Percentiles rank a stretch among this genome's conserved stretches.
Evolutionary conservation across 2,797 vertebrate genomes (phyloP).

Genomic region (Lycodopsis pacificus): DNA sequence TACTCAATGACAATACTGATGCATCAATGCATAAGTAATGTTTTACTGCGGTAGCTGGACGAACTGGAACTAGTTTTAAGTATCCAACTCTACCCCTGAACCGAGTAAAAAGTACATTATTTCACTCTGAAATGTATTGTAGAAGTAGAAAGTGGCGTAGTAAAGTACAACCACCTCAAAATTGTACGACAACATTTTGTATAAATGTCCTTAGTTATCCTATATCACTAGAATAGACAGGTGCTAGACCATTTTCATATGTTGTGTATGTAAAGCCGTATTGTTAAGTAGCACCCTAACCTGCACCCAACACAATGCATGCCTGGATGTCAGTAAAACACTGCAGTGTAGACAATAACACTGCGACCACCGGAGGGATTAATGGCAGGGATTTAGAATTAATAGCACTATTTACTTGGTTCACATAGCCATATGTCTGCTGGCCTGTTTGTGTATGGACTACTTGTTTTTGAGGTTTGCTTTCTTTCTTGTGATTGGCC

Average conservation of each 20-base stretch:
- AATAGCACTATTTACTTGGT: slow-evolving; percentile 68
- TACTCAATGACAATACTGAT: not conserved
- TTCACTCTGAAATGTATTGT: not conserved
- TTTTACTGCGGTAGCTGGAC: not conserved
- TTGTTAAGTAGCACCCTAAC: not conserved
- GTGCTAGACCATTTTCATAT: not conserved
- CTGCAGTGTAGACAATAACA: slow-evolving; percentile 38
- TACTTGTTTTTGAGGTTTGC: slow-evolving; percentile 50
- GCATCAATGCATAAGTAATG: not conserved
- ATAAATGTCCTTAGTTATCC: not conserved
- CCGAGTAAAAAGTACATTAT: not conserved
- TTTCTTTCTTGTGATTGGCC: slow-evolving; percentile 46
- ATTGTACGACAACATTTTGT: not conserved
- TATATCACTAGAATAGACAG: not conserved
- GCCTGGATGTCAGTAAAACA: slow-evolving; percentile 43
- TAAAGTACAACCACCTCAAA: not conserved
- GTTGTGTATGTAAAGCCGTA: slow-evolving; percentile 11
- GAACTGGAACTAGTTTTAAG: not conserved
- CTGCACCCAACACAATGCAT: slow-evolving; percentile 10
- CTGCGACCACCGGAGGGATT: slow-evolving; percentile 47
- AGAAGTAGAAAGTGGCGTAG: not conserved
- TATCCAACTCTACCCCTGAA: no score
- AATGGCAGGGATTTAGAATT: slow-evolving; percentile 67
- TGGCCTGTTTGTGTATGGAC: slow-evolving; percentile 54
- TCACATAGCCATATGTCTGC: slow-evolving; percentile 63